These are phyloP conservation scores for Hyperoplus lanceolatus DNA, from an alignment of 2,797 vertebrate species.

Conservation along the genomic window DNA sequence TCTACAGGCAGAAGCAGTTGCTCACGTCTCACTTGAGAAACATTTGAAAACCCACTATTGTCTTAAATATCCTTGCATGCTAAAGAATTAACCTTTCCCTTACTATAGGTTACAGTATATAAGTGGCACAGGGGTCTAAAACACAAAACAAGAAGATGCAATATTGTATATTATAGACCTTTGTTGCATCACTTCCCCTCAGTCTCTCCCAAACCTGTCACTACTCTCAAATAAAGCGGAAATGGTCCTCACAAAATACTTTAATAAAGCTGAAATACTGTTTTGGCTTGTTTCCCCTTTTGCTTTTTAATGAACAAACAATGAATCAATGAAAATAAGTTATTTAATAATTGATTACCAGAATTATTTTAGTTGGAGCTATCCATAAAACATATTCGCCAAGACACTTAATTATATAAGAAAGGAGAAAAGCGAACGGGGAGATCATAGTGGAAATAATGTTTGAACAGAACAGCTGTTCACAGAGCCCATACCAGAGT, in stretches of 20 bases:
- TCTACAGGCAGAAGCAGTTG: no score
- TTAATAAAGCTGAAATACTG: no score
- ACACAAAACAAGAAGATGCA: background rate
- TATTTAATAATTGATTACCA: no score
- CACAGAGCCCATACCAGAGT: background rate
- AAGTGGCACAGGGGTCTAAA: background rate
- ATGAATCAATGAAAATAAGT: no score
- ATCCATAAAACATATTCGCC: background rate
- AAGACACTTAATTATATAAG: background rate
- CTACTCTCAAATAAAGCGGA: no score
- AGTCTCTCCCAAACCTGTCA: no score
- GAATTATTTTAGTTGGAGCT: no score
- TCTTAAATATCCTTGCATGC: background rate
- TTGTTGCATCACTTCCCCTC: background rate
- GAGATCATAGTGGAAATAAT: slow-evolving; percentile 14
- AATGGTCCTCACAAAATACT: no score
- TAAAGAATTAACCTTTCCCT: background rate
- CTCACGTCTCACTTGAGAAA: background rate
- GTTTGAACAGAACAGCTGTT: background rate
- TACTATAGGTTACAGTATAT: background rate
- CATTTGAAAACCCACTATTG: background rate
- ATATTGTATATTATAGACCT: background rate
- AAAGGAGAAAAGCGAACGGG: background rate
- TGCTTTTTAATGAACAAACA: no score
- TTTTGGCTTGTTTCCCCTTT: no score